Evolutionary conservation across 2,113 vertebrate species (phyloP).

Genomic region (Grus americana): DNA sequence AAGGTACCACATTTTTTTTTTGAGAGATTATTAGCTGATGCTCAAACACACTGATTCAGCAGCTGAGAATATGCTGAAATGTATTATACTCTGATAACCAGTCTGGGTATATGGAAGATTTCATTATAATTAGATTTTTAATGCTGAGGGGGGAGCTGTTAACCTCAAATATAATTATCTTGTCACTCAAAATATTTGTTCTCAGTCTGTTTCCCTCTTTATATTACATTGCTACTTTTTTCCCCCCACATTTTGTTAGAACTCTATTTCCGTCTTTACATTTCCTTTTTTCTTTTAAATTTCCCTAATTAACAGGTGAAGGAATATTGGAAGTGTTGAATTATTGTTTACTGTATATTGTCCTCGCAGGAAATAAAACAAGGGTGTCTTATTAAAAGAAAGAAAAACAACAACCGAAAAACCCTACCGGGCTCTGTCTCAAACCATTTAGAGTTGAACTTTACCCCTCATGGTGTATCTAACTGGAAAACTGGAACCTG

Average conservation of each 20-base stretch:
- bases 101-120: background rate
- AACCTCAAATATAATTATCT: background rate
- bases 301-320: background rate
- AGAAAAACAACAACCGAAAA: background rate
- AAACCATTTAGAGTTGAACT: background rate
- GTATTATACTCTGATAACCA: background rate
- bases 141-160: rapidly evolving
- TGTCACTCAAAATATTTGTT: background rate
- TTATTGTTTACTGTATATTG: background rate
- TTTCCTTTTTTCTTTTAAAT: background rate
- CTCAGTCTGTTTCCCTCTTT: background rate
- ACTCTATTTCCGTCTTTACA: background rate
- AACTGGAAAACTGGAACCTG: background rate
- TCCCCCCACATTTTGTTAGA: background rate
- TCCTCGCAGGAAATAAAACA: background rate
- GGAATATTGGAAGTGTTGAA: background rate
- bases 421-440: background rate
- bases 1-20: background rate
- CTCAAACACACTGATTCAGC: background rate
- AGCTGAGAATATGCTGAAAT: background rate
- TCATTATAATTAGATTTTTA: background rate
- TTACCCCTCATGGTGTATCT: background rate
- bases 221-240: background rate
- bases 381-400: background rate
- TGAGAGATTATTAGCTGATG: background rate